Conservation (phyloP, 2,888 invertebrate species). For the Congeria kusceri region DNA sequence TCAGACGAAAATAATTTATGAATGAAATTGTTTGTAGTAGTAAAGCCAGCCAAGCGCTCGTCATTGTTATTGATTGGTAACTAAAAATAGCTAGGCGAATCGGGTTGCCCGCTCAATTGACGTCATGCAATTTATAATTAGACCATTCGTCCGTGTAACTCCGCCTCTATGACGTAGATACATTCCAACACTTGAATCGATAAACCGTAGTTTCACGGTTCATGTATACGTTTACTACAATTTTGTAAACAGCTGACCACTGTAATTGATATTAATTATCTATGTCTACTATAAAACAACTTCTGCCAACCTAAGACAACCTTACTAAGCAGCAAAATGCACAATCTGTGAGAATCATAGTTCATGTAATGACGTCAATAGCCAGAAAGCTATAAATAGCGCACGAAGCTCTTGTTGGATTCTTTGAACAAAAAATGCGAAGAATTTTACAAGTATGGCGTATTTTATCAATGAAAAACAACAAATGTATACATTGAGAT, state of each 20-base stretch:
- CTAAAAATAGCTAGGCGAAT: slow-evolving; percentile 59
- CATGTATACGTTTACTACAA: slow-evolving; percentile 51
- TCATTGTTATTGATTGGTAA: slow-evolving; percentile 58
- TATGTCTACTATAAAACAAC: too few species aligned
- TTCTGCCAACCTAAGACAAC: too few species aligned
- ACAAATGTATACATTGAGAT: too few species aligned
- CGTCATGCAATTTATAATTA: slow-evolving; percentile 61
- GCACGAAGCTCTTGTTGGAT: too few species aligned
- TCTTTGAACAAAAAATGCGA: too few species aligned
- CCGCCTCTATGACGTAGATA: slow-evolving; percentile 73
- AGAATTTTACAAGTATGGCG: too few species aligned
- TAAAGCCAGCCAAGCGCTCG: slow-evolving; percentile 39
- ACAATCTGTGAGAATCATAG: too few species aligned
- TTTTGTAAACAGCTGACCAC: background rate
- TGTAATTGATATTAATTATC: background rate
- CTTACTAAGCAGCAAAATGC: too few species aligned
- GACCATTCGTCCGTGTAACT: slow-evolving; percentile 55
- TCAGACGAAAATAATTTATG: slow-evolving; percentile 22
- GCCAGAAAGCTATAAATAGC: too few species aligned
- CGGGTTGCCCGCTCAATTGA: slow-evolving; percentile 61
- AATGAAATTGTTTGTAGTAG: slow-evolving; percentile 39
- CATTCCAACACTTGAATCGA: slow-evolving; percentile 24
- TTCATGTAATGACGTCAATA: too few species aligned
- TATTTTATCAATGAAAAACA: too few species aligned
- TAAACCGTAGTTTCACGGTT: slow-evolving; percentile 44